Evolutionary conservation across 2,797 vertebrate genomes (phyloP).

Genomic region (Ptychadena robeensis): DNA sequence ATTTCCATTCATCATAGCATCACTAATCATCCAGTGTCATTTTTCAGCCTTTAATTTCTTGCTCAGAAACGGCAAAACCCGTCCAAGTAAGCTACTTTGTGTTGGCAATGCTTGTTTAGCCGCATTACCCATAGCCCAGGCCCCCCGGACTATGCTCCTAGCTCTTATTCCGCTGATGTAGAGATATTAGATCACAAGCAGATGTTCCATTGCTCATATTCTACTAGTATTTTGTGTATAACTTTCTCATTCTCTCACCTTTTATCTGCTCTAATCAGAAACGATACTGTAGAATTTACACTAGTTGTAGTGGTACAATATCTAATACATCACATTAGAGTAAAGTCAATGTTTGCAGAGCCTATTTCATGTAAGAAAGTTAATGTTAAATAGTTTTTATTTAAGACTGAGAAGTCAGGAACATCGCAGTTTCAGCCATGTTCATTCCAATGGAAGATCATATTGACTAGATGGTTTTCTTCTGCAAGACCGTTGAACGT

Average conservation of each 20-base stretch:
- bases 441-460: slow-evolving; percentile 8
- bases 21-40: slow-evolving; percentile 53
- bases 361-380: slow-evolving; percentile 3
- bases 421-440: not conserved
- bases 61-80: slow-evolving; percentile 35
- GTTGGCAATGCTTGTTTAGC: slow-evolving; percentile 25
- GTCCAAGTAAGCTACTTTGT: slow-evolving; percentile 50
- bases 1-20: slow-evolving; percentile 42
- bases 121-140: slow-evolving; percentile 32
- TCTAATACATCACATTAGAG: not conserved
- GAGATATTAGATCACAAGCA: slow-evolving; percentile 39
- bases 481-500: slow-evolving; percentile 3
- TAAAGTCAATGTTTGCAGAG: not conserved
- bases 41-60: slow-evolving; percentile 57
- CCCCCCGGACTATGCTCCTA: slow-evolving; percentile 24
- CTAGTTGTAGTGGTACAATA: slow-evolving; percentile 2
- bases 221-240: slow-evolving; percentile 17
- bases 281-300: slow-evolving; percentile 9
- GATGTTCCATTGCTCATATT: slow-evolving; percentile 14
- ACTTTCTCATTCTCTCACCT: not conserved
- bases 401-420: not conserved
- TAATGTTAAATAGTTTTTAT: slow-evolving; percentile 1
- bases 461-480: slow-evolving; percentile 38
- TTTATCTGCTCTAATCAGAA: slow-evolving; percentile 19
- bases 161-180: slow-evolving; percentile 31